These are phyloP conservation scores for Sceloporus tristichus DNA, from an alignment of 2,113 vertebrate species.

Conservation along the genomic window DNA sequence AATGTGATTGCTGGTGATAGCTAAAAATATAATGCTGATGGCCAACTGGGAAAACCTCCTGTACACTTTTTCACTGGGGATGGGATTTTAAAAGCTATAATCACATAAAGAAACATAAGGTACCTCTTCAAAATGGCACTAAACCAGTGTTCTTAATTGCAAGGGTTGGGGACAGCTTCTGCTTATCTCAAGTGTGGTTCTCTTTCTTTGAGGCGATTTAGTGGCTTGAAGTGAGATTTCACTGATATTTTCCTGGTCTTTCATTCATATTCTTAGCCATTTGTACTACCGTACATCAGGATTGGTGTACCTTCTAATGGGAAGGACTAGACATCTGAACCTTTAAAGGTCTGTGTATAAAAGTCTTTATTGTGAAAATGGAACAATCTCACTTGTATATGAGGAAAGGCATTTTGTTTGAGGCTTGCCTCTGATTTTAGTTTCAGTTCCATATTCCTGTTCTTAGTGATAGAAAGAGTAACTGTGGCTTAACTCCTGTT, in stretches of 20 bases:
- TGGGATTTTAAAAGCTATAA: background rate
- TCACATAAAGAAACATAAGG: background rate
- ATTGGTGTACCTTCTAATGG: background rate
- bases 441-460: background rate
- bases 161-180: no score
- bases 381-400: conserved; percentile 15
- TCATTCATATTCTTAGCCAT: background rate
- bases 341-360: background rate
- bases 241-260: background rate
- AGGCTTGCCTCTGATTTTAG: background rate
- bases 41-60: background rate
- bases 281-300: background rate
- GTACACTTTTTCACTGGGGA: background rate
- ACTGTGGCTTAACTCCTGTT: no score
- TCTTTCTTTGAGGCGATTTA: background rate
- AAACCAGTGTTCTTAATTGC: no score
- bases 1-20: background rate
- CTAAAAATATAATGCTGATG: background rate
- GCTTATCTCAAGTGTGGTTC: background rate
- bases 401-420: no score
- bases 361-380: background rate
- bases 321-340: background rate
- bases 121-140: background rate
- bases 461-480: background rate
- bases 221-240: background rate